Evolutionary conservation across 2,797 vertebrate genomes (phyloP), one percentile per base, ranked within the genome.

Genomic region (Gila robusta): DNA sequence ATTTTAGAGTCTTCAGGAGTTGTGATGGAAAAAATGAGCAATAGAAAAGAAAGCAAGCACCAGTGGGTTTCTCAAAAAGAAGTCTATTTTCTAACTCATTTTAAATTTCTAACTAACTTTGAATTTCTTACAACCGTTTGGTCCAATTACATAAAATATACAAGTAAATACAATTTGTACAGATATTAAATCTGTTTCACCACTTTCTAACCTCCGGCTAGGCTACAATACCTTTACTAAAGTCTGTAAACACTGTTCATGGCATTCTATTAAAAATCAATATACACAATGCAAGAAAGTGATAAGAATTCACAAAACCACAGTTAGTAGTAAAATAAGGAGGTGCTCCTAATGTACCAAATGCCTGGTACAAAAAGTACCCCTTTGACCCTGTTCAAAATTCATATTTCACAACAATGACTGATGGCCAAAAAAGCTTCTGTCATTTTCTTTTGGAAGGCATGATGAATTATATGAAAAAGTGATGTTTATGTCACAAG

Each of bases 171-270:
- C 86, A 84, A 59, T 89, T 87, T 89, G 77, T 89, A 91, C 87
- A 89, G 86, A 89, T 37, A 69, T 87, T 81, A 88, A 90, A 83
- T 71, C 37, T 71, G 84, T 81, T 83, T 89, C 21, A 79, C 69
- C 49, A 70, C 86, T 35, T 79, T 21, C 74, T 77, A 64, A 78
- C 39, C 74, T 19, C 56, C 79, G 37, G 62, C 52, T 54, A 21
- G 47, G 47, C 73, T 88, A 70, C 74, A 87, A 87, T 81, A 87
- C 70, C 87, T 72, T 35, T 56, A 84, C 87, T 89, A 84, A 62
- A 56, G 66, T 87, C 44, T 92, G 91, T 91, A 94, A 95, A 95
- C 94, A 91, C 89, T 84, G 85, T 89, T 73, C 52, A 89, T 87
- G 87, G 89, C 87, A 92, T 74, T 81, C 88, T 88, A 86, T 81